These are phyloP conservation scores for Balearica regulorum DNA, from an alignment of 2,797 vertebrate species.

Conservation along the genomic window DNA sequence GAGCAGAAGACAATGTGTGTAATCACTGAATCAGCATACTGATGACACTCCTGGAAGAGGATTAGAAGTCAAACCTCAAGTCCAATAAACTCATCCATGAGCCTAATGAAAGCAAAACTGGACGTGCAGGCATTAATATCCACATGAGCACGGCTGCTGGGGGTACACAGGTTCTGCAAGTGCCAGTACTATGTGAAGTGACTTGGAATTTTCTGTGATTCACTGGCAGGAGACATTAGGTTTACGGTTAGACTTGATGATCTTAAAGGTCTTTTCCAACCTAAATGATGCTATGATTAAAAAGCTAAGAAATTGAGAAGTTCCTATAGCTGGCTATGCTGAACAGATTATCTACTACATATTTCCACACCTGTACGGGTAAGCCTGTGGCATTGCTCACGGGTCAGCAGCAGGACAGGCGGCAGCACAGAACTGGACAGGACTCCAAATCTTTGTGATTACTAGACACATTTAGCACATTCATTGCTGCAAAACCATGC, in stretches of 20 bases:
- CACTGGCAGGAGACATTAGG: neutral
- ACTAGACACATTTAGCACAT: neutral
- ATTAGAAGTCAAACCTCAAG: neutral
- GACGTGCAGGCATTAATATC: neutral
- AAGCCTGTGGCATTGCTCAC: fast-evolving
- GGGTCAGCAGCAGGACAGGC: neutral
- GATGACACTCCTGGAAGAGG: neutral
- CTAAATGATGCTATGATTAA: neutral
- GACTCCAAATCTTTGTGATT: neutral
- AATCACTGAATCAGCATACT: neutral
- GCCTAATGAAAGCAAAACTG: neutral
- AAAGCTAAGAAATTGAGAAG: neutral
- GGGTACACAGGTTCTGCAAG: neutral
- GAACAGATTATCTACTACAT: neutral
- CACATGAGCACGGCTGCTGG: neutral
- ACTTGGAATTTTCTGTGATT: neutral
- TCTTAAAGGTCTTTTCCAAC: neutral
- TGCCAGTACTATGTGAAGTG: neutral
- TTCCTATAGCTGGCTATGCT: neutral
- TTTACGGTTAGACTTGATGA: neutral
- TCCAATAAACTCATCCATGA: neutral
- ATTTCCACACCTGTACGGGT: neutral
- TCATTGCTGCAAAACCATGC: neutral
- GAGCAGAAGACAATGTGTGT: neutral
- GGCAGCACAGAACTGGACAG: neutral